phyloP scores from a whole-genome alignment of 2,888 invertebrate species.

The Calliopum simillimum region DNA sequence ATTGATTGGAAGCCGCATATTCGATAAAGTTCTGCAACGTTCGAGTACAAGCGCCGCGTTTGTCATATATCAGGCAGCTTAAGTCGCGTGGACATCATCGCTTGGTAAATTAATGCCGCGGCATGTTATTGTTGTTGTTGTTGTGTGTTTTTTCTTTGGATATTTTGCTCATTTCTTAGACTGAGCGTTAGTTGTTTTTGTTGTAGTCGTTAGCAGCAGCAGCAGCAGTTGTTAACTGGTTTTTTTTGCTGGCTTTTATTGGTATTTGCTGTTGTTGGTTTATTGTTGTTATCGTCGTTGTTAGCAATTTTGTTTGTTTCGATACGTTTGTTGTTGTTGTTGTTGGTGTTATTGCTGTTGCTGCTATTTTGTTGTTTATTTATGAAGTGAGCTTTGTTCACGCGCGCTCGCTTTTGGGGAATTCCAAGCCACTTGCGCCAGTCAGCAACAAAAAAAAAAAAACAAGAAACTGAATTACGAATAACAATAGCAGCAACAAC shows the following conservation, averaged over 20 bases:
- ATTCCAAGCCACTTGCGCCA: conserved; percentile 22
- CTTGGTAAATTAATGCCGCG: neutral
- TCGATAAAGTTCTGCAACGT: too few species aligned
- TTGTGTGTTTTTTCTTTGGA: neutral
- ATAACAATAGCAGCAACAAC: too few species aligned
- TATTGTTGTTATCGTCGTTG: neutral
- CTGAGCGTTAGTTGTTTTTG: conserved; percentile 4
- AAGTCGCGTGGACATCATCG: conserved; percentile 17
- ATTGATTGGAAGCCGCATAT: neutral
- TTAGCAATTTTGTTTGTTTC: too few species aligned
- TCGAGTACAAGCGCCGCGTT: neutral
- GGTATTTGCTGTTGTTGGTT: neutral
- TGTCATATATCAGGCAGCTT: neutral
- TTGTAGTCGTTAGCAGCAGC: neutral
- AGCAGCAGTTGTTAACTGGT: conserved; percentile 23
- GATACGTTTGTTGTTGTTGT: neutral
- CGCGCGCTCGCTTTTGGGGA: conserved; percentile 26
- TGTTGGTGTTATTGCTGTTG: neutral
- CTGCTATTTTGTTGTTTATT: conserved; percentile 9
- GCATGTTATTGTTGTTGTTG: neutral
- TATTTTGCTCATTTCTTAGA: too few species aligned
- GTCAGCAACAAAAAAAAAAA: neutral
- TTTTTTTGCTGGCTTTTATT: neutral
- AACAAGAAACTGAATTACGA: too few species aligned
- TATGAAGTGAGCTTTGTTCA: conserved; percentile 23